These are phyloP conservation scores for Illadopsis cleaveri DNA, from an alignment of 2,113 vertebrate species.

Conservation along the genomic window DNA sequence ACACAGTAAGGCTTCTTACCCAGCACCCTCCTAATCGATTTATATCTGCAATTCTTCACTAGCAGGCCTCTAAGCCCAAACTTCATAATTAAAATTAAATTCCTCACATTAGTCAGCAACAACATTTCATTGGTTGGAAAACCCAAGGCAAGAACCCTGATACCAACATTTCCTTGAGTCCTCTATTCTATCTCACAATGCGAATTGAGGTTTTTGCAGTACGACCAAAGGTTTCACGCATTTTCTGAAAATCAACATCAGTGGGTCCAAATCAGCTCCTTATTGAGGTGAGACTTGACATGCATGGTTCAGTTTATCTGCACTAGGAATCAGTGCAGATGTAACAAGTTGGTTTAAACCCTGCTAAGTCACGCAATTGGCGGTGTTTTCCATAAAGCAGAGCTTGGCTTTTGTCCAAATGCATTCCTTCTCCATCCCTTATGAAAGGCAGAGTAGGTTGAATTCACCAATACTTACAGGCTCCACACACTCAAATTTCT, in stretches of 20 bases:
- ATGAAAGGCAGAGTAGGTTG: background rate
- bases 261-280: background rate
- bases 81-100: background rate
- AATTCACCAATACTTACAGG: slow-evolving; percentile 83
- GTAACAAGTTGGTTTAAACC: background rate
- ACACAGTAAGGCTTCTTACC: background rate
- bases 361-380: background rate
- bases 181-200: background rate
- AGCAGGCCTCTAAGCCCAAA: background rate
- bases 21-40: background rate
- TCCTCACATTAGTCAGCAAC: background rate
- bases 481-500: slow-evolving; percentile 98
- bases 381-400: background rate
- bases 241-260: background rate
- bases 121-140: background rate
- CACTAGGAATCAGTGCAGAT: background rate
- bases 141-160: background rate
- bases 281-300: background rate
- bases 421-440: background rate
- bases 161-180: background rate
- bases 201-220: background rate
- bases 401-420: background rate
- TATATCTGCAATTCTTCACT: background rate
- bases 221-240: background rate
- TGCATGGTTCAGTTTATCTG: background rate